These are phyloP conservation scores for Ooceraea biroi DNA, from an alignment of 1,140 invertebrate genomes.

Conservation along the genomic window DNA sequence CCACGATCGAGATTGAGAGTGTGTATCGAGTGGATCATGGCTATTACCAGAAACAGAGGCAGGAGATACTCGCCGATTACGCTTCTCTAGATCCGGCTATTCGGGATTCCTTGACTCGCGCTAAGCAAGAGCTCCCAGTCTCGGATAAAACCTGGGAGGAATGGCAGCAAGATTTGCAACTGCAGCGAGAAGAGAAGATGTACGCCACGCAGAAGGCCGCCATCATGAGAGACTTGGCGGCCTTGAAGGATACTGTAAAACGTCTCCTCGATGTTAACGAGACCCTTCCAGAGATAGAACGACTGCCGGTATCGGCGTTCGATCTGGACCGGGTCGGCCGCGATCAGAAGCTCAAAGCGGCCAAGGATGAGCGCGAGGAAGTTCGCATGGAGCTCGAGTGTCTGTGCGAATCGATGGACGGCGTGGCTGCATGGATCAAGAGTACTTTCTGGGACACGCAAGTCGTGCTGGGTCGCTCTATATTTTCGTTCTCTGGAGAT, in stretches of 20 bases:
- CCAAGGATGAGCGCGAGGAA: conserved; percentile 81
- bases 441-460: conserved; percentile 82
- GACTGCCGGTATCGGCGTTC: conserved; percentile 78
- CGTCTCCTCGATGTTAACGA: conserved; percentile 82
- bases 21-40: conserved; percentile 28
- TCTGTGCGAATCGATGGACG: conserved; percentile 78
- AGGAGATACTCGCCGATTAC: conserved; percentile 72
- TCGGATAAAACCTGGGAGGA: conserved; percentile 76
- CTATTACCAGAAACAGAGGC: conserved; percentile 49
- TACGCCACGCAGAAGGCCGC: conserved; percentile 54
- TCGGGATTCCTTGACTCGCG: conserved; percentile 62
- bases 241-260: conserved; percentile 68
- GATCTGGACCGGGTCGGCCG: conserved; percentile 76
- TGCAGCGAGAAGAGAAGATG: conserved; percentile 61
- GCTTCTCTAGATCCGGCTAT: conserved; percentile 59
- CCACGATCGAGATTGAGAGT: neutral
- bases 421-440: conserved; percentile 83
- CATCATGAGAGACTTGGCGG: conserved; percentile 71
- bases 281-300: conserved; percentile 68
- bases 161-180: conserved; percentile 71
- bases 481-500: conserved; percentile 82
- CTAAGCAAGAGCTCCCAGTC: conserved; percentile 54
- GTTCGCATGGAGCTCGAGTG: conserved; percentile 78
- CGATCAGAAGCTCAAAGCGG: conserved; percentile 77
- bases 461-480: conserved; percentile 79